These are phyloP conservation scores for Tachina grossa DNA, from an alignment of 2,888 invertebrate species.

Conservation along the genomic window DNA sequence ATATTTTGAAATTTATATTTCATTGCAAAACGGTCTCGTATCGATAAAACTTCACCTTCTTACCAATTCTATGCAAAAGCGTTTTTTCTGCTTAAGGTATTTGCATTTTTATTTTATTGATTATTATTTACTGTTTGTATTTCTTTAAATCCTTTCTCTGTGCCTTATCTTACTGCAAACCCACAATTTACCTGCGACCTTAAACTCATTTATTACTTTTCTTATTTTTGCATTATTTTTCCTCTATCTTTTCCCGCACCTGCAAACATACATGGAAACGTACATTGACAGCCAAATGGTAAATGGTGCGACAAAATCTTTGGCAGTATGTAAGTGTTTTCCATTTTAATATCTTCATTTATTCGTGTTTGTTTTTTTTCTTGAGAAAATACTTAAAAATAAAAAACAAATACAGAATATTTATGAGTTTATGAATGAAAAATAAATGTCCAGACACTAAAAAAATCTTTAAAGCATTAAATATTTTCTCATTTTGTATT, in stretches of 20 bases:
- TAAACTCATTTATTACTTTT: conserved; percentile 56
- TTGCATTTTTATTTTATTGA: conserved; percentile 38
- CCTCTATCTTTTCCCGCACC: not conserved
- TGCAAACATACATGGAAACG: not conserved
- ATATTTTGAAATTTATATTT: conserved; percentile 33
- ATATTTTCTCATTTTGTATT: conserved; percentile 18
- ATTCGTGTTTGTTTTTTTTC: not conserved
- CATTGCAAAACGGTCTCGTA: not conserved
- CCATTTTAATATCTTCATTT: conserved; percentile 57
- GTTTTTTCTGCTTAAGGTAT: not conserved
- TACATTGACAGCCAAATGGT: not conserved
- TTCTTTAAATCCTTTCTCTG: conserved; percentile 20
- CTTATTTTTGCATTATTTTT: not conserved
- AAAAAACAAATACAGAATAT: not conserved
- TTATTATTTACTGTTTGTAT: conserved; percentile 27
- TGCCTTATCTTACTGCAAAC: conserved; percentile 33
- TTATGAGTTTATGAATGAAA: not conserved
- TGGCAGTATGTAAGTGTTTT: conserved; percentile 58
- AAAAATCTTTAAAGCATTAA: conserved; percentile 38
- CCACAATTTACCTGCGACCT: conserved; percentile 65
- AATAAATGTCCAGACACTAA: conserved; percentile 32
- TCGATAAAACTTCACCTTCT: not conserved
- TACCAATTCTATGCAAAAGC: not conserved
- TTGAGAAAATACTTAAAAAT: not conserved
- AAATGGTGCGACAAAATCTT: conserved; percentile 23